Evolutionary conservation across 2,888 invertebrate species (phyloP), one percentile per base, ranked within the genome.

Genomic region (Chorisops tibialis): DNA sequence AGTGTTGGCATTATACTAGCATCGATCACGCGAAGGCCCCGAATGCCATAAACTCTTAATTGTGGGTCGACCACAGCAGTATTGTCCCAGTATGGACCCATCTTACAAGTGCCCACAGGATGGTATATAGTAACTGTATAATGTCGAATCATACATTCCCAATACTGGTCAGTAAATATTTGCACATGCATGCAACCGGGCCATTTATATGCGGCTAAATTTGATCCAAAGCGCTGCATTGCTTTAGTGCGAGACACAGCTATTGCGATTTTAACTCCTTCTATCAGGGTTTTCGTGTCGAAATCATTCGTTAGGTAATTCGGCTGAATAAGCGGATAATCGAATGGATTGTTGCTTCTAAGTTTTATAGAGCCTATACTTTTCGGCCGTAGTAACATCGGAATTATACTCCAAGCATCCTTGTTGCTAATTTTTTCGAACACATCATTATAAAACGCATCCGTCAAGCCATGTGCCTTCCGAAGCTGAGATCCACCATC

Each of bases 311-410:
- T 77, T 70, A 97, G 85, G 73, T 97, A 97, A 74, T 96, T 96
- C 0, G 96, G 93, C 70, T 93, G 89, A 60, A 97, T 93, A 63
- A 89, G 82, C 0, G 97, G 97, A 70, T 91, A 89, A 62, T 93
- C 90, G 68, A 88, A 87, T 0, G 96, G 96, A 75, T 93, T 89
- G 12, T 84, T 85, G 67, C 91, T 91, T 7, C 90, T 83, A 18
- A 98, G 76, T 68, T 87, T 89, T 21, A 98, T 87, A 22, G 82
- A 81, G 0, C 98, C 98, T 69, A 82, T 84, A 71, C 95, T 94
- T 68, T 83, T 86, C 0, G 97, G 94, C 19, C 96, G 82, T 64
- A 97, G 75, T 43, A 92, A 72, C 85, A 92, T 89, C 0, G 93
- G 92, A 38, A 93, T 86, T 0, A 91, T 87, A 71, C 90, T 90